phyloP scores from a whole-genome alignment of 2,797 vertebrate species.

The Lepilemur ruficaudatus region DNA sequence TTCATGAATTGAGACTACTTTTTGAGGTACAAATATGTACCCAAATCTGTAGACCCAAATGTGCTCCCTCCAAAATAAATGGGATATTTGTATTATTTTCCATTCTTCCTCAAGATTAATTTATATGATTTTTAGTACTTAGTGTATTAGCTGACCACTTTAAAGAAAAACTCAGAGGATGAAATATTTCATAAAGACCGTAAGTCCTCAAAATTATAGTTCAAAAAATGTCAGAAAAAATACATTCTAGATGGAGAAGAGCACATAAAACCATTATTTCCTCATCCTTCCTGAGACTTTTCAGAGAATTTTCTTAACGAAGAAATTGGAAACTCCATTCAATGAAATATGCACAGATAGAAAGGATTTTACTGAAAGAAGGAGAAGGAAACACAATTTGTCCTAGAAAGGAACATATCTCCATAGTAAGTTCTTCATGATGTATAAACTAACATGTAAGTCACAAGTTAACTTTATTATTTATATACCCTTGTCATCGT shows the following conservation, averaged over 20 bases:
- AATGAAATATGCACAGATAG: neutral
- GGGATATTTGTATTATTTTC: neutral
- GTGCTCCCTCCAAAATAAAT: neutral
- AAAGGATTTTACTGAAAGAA: neutral
- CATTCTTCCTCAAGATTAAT: neutral
- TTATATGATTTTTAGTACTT: neutral
- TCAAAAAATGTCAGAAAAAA: neutral
- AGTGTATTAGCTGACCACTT: neutral
- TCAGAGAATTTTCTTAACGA: neutral
- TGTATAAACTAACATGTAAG: slow-evolving; percentile 13
- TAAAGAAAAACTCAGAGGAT: neutral
- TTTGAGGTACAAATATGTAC: neutral
- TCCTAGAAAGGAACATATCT: neutral
- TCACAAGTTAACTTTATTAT: neutral
- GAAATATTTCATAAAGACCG: neutral
- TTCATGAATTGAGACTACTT: neutral
- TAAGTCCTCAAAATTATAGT: neutral
- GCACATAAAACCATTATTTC: neutral
- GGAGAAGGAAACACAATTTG: neutral
- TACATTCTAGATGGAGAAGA: neutral
- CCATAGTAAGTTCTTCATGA: neutral
- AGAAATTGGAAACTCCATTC: neutral
- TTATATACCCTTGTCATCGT: neutral
- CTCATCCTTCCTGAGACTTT: neutral
- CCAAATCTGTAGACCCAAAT: neutral